Evolutionary conservation across 2,888 invertebrate species (phyloP).

Genomic region (Anarsia innoxiella): DNA sequence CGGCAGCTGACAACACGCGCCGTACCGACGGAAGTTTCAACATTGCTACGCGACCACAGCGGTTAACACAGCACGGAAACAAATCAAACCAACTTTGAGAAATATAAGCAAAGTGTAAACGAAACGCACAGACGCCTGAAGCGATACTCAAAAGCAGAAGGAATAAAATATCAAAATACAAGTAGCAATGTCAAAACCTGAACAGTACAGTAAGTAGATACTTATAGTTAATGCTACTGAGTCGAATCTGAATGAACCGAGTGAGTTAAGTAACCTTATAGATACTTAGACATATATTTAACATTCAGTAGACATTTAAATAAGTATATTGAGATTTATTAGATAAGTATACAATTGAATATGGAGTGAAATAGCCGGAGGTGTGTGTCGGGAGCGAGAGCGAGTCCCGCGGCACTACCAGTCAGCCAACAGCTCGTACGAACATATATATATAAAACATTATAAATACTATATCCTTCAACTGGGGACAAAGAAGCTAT

Average conservation of each 20-base stretch:
- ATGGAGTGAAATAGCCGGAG: slow-evolving; percentile 38
- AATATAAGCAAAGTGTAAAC: slow-evolving; percentile 34
- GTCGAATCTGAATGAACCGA: slow-evolving; percentile 52
- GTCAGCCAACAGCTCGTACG: slow-evolving; percentile 37
- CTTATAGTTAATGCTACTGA: slow-evolving; percentile 55
- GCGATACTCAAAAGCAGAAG: slow-evolving; percentile 19
- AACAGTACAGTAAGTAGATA: slow-evolving; percentile 26
- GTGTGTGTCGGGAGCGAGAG: too few species aligned
- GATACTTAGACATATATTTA: slow-evolving; percentile 69
- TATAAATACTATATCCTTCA: slow-evolving; percentile 19
- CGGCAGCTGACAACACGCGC: not conserved
- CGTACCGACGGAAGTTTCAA: slow-evolving; percentile 44
- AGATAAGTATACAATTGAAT: slow-evolving; percentile 45
- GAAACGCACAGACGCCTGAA: slow-evolving; percentile 30
- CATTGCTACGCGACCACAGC: slow-evolving; percentile 53
- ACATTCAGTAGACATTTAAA: slow-evolving; percentile 71
- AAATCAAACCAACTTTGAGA: slow-evolving; percentile 63
- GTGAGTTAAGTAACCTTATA: slow-evolving; percentile 54
- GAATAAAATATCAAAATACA: slow-evolving; percentile 23
- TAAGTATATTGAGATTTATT: slow-evolving; percentile 50
- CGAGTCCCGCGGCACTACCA: slow-evolving; percentile 10
- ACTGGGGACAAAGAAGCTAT: slow-evolving; percentile 50
- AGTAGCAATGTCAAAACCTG: slow-evolving; percentile 71
- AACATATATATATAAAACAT: slow-evolving; percentile 14
- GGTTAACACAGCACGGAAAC: slow-evolving; percentile 19